Base-by-base conservation (phyloP, 2,113 vertebrate genomes). In the Sardina pilchardus region DNA sequence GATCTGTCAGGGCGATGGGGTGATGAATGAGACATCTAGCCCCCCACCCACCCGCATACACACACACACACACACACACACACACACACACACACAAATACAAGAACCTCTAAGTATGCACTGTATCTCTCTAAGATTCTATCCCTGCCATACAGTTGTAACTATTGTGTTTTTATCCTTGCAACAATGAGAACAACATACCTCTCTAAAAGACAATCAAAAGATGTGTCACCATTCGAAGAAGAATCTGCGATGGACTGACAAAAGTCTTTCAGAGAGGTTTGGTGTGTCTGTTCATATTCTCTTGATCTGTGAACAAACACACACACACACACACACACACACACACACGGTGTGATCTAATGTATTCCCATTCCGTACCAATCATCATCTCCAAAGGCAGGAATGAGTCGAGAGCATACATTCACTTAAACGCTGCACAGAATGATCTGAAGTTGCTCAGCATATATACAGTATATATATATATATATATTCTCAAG, bases 1-100 rank as follows among this genome's bases (percentile, higher is more conserved):
- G 6, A 88, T 63, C 84, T 90, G 91, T 92, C 92, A 91, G 83
- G 86, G 85, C 82, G 92, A 92, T 87, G 89, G 90, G 87, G 90
- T 93, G 92, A 94, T 93, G 91, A 91, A 94, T 94, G 92, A 85
- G 83, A 90, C 85, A 88, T 88, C n/a, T 87, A 90, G 87, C 91
- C 84, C 90, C 90, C 63, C 85, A 91, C 92, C 85, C 39, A 53
- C 84, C 82, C 83, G 86, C 71, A 81, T 36, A 84, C 5, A 84
- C 81, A 84, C 53, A 36, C 63, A 84, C n/a, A 44, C 30, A 42
- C 63, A 42, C 19, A 34, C 81, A 30, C 48, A 63, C 12, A 17
- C 16, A 50, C 19, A 71, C 42, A 24, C 82, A 67, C 17, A 83
- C 43, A 81, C 39, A 50, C 83, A 84, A 83, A 86, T 90, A 82